Base-by-base conservation (phyloP, 1,140 invertebrate species). In the Drosophila bocki region DNA sequence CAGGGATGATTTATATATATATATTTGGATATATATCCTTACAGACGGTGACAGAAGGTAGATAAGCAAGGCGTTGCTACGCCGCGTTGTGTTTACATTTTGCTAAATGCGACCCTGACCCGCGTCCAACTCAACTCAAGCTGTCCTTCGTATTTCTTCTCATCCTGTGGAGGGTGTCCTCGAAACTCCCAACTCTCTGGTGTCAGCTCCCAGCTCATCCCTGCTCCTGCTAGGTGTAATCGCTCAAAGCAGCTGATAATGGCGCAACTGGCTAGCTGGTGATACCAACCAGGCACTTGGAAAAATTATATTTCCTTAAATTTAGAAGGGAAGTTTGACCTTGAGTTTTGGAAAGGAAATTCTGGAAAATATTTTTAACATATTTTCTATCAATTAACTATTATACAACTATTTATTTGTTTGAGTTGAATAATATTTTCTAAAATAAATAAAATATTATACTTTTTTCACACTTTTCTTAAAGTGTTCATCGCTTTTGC, bases 201-300 rank as follows among this genome's bases (percentile, higher is more conserved):
- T 29, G 15, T 37, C 53, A 26, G 32, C 39, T 45, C 22, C 19
- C 26, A 51, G 26, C 45, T 39, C 60, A 32, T 35, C 33, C 65
- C 17, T 13, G 9, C 37, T 19, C 19, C 35, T 13, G 29, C 41
- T 41, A 78, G 48, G 64, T 72, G 69, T 87, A 87, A 87, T 88
- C 71, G 79, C 51, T 65, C 56, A 82, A 80, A 88, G 84, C 71
- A 87, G 77, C 84, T 87, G 83, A 88, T 87, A 88, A 87, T 87
- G 80, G 85, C 75, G 70, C 72, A 48, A 57, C 68, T 56, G 59
- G 50, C 74, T 56, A 35, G 42, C 74, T 59, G 47, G 37, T 56
- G 54, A 53, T 59, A 41, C 45, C 33, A 48, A 15, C 13, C 58
- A 22, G 50, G 29, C 67, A 68, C 67, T 70, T 1, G 7, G 4